These are phyloP conservation scores for Pyrocephalus nanus DNA, from an alignment of 2,797 vertebrate species.

Conservation along the genomic window DNA sequence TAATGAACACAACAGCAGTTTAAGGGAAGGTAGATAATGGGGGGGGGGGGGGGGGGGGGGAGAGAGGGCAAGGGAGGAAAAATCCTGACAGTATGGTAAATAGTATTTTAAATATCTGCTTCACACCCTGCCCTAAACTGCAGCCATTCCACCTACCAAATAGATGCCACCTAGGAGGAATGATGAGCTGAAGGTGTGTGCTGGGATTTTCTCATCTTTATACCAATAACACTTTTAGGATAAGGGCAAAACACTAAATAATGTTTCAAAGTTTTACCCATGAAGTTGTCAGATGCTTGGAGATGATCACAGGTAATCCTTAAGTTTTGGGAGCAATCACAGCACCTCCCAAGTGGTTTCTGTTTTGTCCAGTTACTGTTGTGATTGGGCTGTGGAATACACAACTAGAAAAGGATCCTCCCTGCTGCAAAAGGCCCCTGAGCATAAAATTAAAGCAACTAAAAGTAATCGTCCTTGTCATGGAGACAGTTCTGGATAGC, in stretches of 20 bases:
- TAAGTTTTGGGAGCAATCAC: neutral
- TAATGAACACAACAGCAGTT: neutral
- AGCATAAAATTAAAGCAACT: neutral
- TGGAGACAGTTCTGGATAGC: neutral
- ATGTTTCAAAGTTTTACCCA: neutral
- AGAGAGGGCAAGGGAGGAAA: neutral
- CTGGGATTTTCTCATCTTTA: neutral
- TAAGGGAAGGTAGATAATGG: neutral
- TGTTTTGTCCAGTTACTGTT: neutral
- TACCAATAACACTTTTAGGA: neutral
- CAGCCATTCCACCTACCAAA: neutral
- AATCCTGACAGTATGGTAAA: neutral
- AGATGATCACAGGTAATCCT: neutral
- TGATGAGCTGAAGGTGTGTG: neutral
- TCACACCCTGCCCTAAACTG: neutral
- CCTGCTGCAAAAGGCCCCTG: neutral
- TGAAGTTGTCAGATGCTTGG: neutral
- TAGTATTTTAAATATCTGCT: neutral
- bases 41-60: rapidly evolving
- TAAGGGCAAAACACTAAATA: neutral
- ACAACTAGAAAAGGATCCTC: neutral
- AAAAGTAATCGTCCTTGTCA: neutral
- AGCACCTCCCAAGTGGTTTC: neutral
- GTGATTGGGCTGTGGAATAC: neutral
- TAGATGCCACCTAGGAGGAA: neutral